phyloP scores from a whole-genome alignment of 1,140 invertebrate genomes.

The Oryzaephilus surinamensis region DNA sequence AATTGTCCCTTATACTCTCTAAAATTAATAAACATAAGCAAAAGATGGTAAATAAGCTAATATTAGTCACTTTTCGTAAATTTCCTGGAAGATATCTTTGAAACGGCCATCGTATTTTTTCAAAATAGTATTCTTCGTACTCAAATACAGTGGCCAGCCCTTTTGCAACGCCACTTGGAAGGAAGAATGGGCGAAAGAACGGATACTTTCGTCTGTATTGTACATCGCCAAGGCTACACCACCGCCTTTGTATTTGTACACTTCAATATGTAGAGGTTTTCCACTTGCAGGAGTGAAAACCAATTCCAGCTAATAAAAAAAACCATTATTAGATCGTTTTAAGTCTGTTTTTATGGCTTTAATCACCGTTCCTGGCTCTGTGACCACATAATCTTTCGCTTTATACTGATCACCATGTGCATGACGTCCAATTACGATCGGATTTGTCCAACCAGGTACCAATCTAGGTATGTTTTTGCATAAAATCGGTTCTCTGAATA shows the following conservation, averaged over 20 bases:
- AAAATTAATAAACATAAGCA: constrained; percentile 12
- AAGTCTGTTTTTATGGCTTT: neutral
- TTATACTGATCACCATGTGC: constrained; percentile 89
- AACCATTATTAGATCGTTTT: constrained; percentile 33
- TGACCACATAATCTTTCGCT: constrained; percentile 70
- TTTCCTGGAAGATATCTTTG: constrained; percentile 62
- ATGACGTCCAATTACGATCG: constrained; percentile 77
- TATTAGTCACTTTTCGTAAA: constrained; percentile 44
- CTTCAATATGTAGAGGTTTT: constrained; percentile 40
- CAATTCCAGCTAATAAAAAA: too few relatives aligned
- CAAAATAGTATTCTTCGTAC: constrained; percentile 64
- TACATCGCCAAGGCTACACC: constrained; percentile 82
- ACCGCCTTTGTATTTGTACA: constrained; percentile 64
- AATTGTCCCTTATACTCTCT: constrained; percentile 54
- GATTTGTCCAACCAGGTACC: constrained; percentile 76
- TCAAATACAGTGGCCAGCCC: constrained; percentile 60
- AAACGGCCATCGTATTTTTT: constrained; percentile 61
- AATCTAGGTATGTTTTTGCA: constrained; percentile 80
- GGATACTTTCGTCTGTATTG: constrained; percentile 80
- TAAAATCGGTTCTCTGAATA: constrained; percentile 83
- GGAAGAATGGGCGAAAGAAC: constrained; percentile 73
- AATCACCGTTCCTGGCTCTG: constrained; percentile 60
- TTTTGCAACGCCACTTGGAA: constrained; percentile 76
- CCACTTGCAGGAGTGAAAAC: constrained; percentile 54
- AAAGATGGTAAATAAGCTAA: neutral